Evolutionary conservation across 1,140 invertebrate species (phyloP), one percentile per base, ranked within the genome.

Genomic region (Drosophila kanapiae): DNA sequence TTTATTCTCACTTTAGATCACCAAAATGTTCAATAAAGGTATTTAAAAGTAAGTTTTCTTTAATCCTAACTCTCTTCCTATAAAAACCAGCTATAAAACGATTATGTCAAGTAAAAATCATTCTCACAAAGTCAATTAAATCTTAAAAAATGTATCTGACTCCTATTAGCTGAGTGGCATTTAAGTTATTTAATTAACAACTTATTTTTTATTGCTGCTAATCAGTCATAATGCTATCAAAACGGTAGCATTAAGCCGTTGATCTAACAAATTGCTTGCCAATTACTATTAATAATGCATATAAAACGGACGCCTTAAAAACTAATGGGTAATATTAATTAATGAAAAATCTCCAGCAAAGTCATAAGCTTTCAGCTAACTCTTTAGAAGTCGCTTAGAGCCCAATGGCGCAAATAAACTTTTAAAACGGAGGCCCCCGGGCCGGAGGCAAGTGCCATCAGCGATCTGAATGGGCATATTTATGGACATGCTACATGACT

Each of bases 401-500:
- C 10, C 18, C 57, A 65, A 65, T 65, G 40, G 31, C 29, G 57
- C 31, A 45, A 61, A 61, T 65, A 65, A 65, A 65, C 43, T 45
- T 45, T n/a, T 23, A 4, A 37, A 13, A 42, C 14, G 14, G 9
- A 42, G 56, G 61, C 57, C 60, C 14, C 58, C 27, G 29, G 31
- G 11, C 11, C 58, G 42, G 63, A 33, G 63, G 65, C 37, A 51
- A 69, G 38, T 69, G 45, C 61, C 47, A 51, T 67, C 35, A 42
- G 37, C 53, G n/a, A 43, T 18, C 29, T 23, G 62, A 59, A 65
- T 65, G 42, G 51, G 45, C 62, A 70, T 70, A 70, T 70, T 70
- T 70, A 70, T 65, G 48, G 53, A 69, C 68, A 71, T 47, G 53
- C 29, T 27, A 40, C 69, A 37, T 40, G 65, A 10, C 18, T 38